Evolutionary conservation across 1,140 invertebrate species (phyloP), one percentile per base, ranked within the genome.

Genomic region (Magallana angulata): DNA sequence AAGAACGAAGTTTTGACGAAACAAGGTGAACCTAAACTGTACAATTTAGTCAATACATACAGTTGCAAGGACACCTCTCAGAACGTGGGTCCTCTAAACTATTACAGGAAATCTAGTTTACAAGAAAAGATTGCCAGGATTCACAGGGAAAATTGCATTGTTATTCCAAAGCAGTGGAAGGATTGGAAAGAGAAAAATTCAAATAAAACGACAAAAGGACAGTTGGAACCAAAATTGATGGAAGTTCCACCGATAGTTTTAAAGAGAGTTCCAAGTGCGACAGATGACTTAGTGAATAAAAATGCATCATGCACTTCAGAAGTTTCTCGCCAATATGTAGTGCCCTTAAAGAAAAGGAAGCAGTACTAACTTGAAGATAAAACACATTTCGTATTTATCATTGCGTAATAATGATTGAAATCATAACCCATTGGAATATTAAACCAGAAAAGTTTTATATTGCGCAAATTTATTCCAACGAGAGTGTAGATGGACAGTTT

Each of bases 151-250:
- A 76, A 76, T 30, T 76, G 68, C 24, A 36, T 76, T 24, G 24
- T 76, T 12, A 76, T 76, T 76, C 68, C 68, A 76, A 76, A 76
- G 24, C 24, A 76, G 36, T 36, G 68, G 24, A 76, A 76, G 36
- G 24, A 76, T 8, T 76, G 68, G 68, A 76, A 8, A 76, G 68
- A 76, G 36, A 30, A 76, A 12, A 30, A 12, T 12, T 12, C 68
- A 76, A 76, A 30, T 0, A 48, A 48, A 48, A 5, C 5, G 36
- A 48, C 36, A 48, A 48, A 48, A 48, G 36, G 5, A 48, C 36
- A 48, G 36, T 48, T 48, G 36, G 36, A 48, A 48, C 36, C 36
- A 48, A 48, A 48, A 48, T 48, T 48, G 36, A 48, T 2, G 36
- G 36, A 48, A 48, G 36, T 48, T 48, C 36, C 36, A 48, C 36